Base-by-base conservation (phyloP, 2,888 invertebrate genomes). In the Ormyrus rosae region DNA sequence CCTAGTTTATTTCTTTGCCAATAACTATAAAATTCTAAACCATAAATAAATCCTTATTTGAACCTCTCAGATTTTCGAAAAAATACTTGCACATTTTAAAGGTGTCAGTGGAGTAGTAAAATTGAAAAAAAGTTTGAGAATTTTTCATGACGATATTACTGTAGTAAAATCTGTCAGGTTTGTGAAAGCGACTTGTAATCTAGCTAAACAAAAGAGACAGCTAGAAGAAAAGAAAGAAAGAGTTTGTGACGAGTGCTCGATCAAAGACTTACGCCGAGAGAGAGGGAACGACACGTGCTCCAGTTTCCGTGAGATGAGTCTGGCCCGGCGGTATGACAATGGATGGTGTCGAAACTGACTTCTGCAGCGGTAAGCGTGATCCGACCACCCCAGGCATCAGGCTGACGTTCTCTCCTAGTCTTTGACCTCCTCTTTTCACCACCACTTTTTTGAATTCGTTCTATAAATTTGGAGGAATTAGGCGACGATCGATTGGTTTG, bases 331-430 rank as follows among this genome's bases (percentile, higher is more conserved):
- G 92, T 53, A 96, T 95, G 70, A 96, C 95, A 82, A 97, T 97
- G 84, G 96, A 96, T 70, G 97, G 97, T 72, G 97, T 97, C 19
- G 97, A 97, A 79, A 97, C 95, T 71, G 96, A 96, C 92, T 97
- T 97, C 91, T 97, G 97, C 72, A 97, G 92, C 78, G 96, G 96
- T 86, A 96, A 92, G 45, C 96, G 93, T 73, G 94, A 87, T 71
- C 93, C 84, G 93, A 93, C 86, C 93, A 91, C 91, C 93, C 87
- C 85, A 90, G 90, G 89, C 87, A 90, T 86, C 85, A 90, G 85
- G 80, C 87, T 85, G 73, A 85, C 81, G 46, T 86, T 88, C 82
- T 90, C 90, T 67, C 88, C 88, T 83, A 89, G 84, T 83, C 93
- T 93, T 87, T 93, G 93, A 84, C 83, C 87, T 83, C 86, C 87